Conservation (phyloP, 2,888 invertebrate genomes). For the Melanargia galathea region DNA sequence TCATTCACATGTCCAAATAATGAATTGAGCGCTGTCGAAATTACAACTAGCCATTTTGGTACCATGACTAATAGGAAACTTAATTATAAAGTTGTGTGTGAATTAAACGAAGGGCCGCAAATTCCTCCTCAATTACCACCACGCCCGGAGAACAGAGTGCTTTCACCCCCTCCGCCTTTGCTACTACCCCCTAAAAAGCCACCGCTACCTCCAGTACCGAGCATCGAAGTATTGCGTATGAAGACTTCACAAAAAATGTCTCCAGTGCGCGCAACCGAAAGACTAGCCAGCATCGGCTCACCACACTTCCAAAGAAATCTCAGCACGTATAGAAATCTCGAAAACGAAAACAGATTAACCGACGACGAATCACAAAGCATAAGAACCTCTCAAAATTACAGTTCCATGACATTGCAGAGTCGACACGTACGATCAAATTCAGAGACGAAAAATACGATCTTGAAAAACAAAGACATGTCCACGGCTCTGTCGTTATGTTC, state of each 20-base stretch:
- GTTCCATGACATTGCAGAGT: slow-evolving; percentile 70
- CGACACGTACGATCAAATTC: slow-evolving; percentile 75
- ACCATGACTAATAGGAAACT: slow-evolving; percentile 73
- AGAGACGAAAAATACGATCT: slow-evolving; percentile 73
- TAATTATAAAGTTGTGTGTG: slow-evolving; percentile 74
- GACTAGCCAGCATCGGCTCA: slow-evolving; percentile 84
- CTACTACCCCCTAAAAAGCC: slow-evolving; percentile 87
- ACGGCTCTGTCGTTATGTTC: slow-evolving; percentile 77
- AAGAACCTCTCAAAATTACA: slow-evolving; percentile 62
- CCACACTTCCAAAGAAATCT: slow-evolving; percentile 84
- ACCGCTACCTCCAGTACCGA: slow-evolving; percentile 87
- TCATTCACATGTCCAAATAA: slow-evolving; percentile 77
- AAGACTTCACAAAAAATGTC: slow-evolving; percentile 75
- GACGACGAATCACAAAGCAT: slow-evolving; percentile 63
- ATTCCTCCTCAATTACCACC: slow-evolving; percentile 82
- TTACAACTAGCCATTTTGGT: slow-evolving; percentile 70
- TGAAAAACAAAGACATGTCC: slow-evolving; percentile 74
- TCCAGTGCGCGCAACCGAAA: slow-evolving; percentile 69
- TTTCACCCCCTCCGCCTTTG: slow-evolving; percentile 78
- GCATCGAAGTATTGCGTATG: slow-evolving; percentile 82
- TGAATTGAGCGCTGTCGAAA: slow-evolving; percentile 71
- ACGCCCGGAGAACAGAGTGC: slow-evolving; percentile 63
- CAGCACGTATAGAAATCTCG: slow-evolving; percentile 82
- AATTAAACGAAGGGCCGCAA: slow-evolving; percentile 66
- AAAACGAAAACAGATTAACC: slow-evolving; percentile 69